Evolutionary conservation across 2,888 invertebrate species (phyloP).

Genomic region (Beris morrisii): DNA sequence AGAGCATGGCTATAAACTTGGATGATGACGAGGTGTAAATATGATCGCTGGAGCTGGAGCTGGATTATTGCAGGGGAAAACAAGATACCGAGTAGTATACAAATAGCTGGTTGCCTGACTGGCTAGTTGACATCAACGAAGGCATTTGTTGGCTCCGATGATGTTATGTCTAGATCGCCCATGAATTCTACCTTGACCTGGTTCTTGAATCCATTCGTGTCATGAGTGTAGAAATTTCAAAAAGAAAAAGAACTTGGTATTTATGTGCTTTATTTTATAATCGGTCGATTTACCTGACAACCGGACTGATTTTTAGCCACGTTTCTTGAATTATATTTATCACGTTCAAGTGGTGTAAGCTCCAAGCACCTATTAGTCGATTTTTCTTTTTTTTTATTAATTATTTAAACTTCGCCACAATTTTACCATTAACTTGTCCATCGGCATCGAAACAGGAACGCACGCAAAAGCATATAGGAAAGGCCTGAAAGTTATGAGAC

Average conservation of each 20-base stretch:
- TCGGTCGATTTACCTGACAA: too few species aligned
- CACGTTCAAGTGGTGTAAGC: too few species aligned
- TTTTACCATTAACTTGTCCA: too few species aligned
- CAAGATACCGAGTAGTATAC: background rate
- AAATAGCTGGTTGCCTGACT: background rate
- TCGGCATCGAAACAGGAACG: too few species aligned
- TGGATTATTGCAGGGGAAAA: background rate
- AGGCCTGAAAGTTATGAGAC: slow-evolving; percentile 12
- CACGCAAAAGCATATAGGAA: slow-evolving; percentile 4
- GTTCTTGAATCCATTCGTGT: slow-evolving; percentile 34
- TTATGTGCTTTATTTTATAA: too few species aligned
- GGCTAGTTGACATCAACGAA: slow-evolving; percentile 22
- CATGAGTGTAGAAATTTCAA: slow-evolving; percentile 15
- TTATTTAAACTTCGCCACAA: too few species aligned
- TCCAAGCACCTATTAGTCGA: too few species aligned
- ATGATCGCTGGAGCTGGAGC: background rate
- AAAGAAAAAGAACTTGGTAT: too few species aligned
- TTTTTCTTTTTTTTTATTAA: too few species aligned
- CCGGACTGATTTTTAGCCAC: too few species aligned
- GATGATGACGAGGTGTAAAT: background rate
- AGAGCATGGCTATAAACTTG: background rate
- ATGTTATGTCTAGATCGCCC: slow-evolving; percentile 29
- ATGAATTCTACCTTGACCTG: slow-evolving; percentile 36
- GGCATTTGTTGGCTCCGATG: slow-evolving; percentile 28
- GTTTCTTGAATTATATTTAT: too few species aligned